phyloP scores from a whole-genome alignment of 2,888 invertebrate species.

The Ceratothoa steindachneri region DNA sequence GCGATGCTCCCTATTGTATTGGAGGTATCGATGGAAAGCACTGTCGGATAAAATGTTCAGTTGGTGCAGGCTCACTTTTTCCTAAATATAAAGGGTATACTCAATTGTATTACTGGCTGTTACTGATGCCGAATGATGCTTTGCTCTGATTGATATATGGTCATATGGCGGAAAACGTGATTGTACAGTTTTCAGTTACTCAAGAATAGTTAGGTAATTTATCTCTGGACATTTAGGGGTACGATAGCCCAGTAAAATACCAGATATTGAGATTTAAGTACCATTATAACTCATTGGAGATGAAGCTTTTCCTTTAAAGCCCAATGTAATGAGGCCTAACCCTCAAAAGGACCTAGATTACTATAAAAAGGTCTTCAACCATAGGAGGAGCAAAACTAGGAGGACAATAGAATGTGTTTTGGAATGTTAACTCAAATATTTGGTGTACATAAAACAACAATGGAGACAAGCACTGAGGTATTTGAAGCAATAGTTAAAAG shows the following conservation, averaged over 20 bases:
- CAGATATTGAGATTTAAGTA: conserved; percentile 19
- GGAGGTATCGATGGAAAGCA: conserved; percentile 48
- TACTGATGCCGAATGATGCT: conserved; percentile 37
- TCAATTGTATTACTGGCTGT: conserved; percentile 36
- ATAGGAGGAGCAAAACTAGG: conserved; percentile 31
- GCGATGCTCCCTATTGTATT: conserved; percentile 51
- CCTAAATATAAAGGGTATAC: conserved; percentile 31
- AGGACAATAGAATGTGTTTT: conserved; percentile 26
- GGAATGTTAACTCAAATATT: conserved; percentile 35
- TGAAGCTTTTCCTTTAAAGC: conserved; percentile 32
- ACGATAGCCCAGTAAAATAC: conserved; percentile 29
- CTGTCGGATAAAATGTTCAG: conserved; percentile 27
- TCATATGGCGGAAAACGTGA: conserved; percentile 24
- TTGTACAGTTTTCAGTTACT: conserved; percentile 3
- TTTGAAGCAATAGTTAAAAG: conserved; percentile 36
- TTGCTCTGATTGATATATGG: conserved; percentile 30
- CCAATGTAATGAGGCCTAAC: conserved; percentile 22
- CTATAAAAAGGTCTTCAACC: conserved; percentile 32
- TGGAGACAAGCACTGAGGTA: conserved; percentile 25
- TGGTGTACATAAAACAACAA: conserved; percentile 26
- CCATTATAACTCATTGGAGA: conserved; percentile 29
- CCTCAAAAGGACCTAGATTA: conserved; percentile 35
- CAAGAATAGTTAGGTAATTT: conserved; percentile 23
- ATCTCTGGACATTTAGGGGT: conserved; percentile 32
- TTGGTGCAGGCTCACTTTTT: conserved; percentile 20